Percentiles rank a stretch among this genome's conserved stretches.
Conservation (phyloP, 2,113 vertebrate species). For the Ailurus styani region DNA sequence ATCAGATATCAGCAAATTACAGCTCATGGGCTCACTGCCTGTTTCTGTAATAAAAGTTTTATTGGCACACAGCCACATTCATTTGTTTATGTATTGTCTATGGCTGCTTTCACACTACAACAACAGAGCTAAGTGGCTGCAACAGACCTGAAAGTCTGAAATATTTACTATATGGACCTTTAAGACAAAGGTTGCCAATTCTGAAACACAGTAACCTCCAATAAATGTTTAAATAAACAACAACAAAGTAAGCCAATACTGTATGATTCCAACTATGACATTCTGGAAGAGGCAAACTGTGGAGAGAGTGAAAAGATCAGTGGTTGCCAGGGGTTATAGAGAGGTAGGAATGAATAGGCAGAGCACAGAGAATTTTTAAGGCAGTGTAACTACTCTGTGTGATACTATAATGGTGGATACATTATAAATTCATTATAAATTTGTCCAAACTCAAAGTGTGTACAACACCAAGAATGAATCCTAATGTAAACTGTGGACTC, state of each 20-base stretch:
- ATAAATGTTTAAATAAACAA: slow-evolving; percentile 10
- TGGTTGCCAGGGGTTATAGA: not conserved
- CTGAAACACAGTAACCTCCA: slow-evolving; percentile 1
- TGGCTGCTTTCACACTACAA: not conserved
- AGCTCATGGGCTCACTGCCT: not conserved
- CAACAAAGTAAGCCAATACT: not conserved
- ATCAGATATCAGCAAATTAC: not conserved
- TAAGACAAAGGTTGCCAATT: slow-evolving; percentile 7
- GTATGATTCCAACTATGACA: not conserved
- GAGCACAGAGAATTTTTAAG: not conserved
- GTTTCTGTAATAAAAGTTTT: slow-evolving; percentile 30
- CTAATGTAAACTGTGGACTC: not conserved
- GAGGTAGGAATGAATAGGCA: not conserved
- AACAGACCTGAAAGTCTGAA: not conserved
- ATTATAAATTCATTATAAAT: not conserved
- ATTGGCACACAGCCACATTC: not conserved
- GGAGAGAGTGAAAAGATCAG: not conserved
- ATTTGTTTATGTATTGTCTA: not conserved
- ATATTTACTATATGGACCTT: not conserved
- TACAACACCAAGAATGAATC: not conserved
- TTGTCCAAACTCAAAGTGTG: not conserved
- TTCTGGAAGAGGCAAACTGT: not conserved
- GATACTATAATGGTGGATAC: not conserved
- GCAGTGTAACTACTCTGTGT: not conserved
- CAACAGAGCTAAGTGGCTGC: not conserved